These are phyloP conservation scores for Scelioninae gen. 1 DNA, from an alignment of 2,888 invertebrate species.

Conservation along the genomic window DNA sequence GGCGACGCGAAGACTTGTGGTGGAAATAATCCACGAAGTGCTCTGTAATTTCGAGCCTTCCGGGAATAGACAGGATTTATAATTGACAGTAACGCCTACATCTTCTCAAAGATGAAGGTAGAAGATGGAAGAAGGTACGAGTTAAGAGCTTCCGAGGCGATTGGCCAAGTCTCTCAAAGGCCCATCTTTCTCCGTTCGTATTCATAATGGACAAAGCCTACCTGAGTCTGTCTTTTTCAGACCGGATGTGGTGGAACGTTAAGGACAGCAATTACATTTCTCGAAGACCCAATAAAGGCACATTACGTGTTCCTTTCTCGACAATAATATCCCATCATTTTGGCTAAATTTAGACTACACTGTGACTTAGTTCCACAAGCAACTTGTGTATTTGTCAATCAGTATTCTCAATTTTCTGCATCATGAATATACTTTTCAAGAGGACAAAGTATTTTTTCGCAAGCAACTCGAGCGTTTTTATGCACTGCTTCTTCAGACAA, in stretches of 20 bases:
- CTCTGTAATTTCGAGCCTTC: constrained; percentile 79
- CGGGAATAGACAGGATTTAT: constrained; percentile 79
- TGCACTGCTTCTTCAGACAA: neutral
- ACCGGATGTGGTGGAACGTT: constrained; percentile 77
- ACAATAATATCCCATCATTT: constrained; percentile 58
- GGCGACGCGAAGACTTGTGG: constrained; percentile 61
- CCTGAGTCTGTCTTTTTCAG: constrained; percentile 65
- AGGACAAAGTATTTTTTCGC: neutral
- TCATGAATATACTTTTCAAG: constrained; percentile 11
- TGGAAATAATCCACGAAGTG: constrained; percentile 67
- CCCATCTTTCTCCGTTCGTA: constrained; percentile 65
- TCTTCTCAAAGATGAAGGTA: constrained; percentile 71
- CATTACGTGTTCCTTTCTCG: constrained; percentile 52
- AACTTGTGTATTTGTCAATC: constrained; percentile 18
- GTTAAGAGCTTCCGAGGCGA: constrained; percentile 71
- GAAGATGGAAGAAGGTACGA: constrained; percentile 66
- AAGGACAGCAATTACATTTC: constrained; percentile 76
- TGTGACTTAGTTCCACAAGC: constrained; percentile 13
- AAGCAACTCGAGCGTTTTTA: neutral
- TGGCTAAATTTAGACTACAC: constrained; percentile 44
- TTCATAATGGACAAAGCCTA: constrained; percentile 72
- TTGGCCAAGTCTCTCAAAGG: constrained; percentile 65
- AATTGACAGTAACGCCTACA: constrained; percentile 79
- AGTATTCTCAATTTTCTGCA: constrained; percentile 9
- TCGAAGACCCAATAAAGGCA: constrained; percentile 73